These are phyloP conservation scores for Drosophila paracracens DNA, from an alignment of 2,888 invertebrate species.

Conservation along the genomic window DNA sequence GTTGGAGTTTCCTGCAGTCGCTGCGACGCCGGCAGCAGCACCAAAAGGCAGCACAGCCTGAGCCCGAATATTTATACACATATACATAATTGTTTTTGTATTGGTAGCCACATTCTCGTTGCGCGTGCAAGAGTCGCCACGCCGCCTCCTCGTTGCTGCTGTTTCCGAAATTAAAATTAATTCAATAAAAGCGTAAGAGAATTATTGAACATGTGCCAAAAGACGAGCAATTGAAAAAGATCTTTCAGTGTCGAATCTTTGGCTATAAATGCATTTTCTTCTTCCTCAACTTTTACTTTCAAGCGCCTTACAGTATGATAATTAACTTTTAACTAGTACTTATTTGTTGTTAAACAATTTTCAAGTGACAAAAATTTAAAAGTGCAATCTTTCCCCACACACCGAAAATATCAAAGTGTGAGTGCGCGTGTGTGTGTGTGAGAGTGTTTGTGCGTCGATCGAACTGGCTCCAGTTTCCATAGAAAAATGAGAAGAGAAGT, in stretches of 20 bases:
- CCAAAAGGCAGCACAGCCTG: constrained; percentile 7
- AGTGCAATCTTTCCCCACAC: background rate
- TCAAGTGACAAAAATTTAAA: background rate
- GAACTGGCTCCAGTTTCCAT: background rate
- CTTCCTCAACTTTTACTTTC: constrained; percentile 48
- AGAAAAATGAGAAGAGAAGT: background rate
- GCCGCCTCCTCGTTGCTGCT: constrained; percentile 9
- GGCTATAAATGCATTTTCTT: constrained; percentile 8
- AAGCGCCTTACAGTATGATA: constrained; percentile 12
- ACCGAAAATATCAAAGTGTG: background rate
- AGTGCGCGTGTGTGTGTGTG: background rate
- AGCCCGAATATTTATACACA: constrained; percentile 11
- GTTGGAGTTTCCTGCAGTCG: constrained; percentile 46
- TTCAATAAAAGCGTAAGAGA: constrained; percentile 63
- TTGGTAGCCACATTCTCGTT: constrained; percentile 13
- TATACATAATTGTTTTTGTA: constrained; percentile 7
- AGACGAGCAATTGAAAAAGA: constrained; percentile 9
- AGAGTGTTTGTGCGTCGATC: background rate
- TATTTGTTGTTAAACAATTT: constrained; percentile 33
- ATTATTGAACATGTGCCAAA: constrained; percentile 52
- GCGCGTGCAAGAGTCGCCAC: constrained; percentile 30
- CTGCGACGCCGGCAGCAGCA: constrained; percentile 7
- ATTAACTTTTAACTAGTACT: constrained; percentile 13
- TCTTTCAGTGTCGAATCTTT: constrained; percentile 26
- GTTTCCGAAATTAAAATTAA: constrained; percentile 54